phyloP scores from a whole-genome alignment of 2,113 vertebrate genomes.

The Oceanites oceanicus region DNA sequence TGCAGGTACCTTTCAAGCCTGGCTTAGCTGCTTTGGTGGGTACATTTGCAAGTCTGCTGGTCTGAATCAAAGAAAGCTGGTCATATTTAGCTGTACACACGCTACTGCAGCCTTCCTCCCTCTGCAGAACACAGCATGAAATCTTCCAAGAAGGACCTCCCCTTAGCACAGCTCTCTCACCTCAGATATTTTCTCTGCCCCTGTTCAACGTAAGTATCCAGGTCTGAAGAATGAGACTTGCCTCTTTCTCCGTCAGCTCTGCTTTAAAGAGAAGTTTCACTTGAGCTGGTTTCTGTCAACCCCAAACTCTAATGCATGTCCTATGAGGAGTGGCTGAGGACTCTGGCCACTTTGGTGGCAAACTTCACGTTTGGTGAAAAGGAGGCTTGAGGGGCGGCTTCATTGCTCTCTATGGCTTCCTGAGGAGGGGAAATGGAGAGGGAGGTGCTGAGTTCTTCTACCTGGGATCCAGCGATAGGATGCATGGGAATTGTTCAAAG shows the following conservation, averaged over 20 bases:
- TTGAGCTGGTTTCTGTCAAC: background rate
- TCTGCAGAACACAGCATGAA: background rate
- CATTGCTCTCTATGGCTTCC: background rate
- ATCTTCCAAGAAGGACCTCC: background rate
- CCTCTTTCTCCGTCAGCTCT: background rate
- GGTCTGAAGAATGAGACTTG: background rate
- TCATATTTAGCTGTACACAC: background rate
- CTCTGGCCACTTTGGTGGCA: too few relatives aligned
- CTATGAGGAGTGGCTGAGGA: background rate
- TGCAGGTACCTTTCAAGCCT: background rate
- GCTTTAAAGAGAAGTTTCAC: background rate
- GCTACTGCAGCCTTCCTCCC: background rate
- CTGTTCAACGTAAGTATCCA: background rate
- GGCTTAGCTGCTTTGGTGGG: background rate
- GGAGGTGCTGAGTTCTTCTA: background rate
- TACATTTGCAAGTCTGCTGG: background rate
- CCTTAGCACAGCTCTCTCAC: background rate
- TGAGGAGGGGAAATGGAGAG: background rate
- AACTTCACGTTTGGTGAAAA: background rate
- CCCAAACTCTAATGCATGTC: background rate
- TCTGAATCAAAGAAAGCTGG: background rate
- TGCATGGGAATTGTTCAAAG: fast-evolving
- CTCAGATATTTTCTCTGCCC: background rate
- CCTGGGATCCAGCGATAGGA: background rate
- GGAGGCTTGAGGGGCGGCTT: fast-evolving